Percentiles rank a stretch among this genome's conserved stretches.
phyloP scores from a whole-genome alignment of 2,888 invertebrate genomes.

The Lasioglossum pauxillum region DNA sequence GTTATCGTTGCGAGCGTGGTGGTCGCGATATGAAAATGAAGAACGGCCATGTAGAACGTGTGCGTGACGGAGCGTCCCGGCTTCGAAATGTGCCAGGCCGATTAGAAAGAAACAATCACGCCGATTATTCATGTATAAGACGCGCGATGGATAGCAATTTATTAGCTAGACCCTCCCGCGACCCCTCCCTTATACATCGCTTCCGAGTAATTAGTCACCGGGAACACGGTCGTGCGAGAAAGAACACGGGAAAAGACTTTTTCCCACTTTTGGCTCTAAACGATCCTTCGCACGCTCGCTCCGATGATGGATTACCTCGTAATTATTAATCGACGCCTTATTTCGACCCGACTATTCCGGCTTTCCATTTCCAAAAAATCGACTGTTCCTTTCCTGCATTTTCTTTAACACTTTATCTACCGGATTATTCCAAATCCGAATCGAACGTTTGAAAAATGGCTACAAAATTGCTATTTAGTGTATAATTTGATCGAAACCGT shows the following conservation, averaged over 20 bases:
- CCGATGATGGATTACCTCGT: background rate
- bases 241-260: slow-evolving; percentile 2
- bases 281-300: slow-evolving; percentile 1
- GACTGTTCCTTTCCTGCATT: no score
- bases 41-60: slow-evolving; percentile 56
- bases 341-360: background rate
- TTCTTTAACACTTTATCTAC: background rate
- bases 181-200: background rate
- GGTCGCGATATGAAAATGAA: slow-evolving; percentile 72
- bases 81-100: slow-evolving; percentile 58
- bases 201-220: slow-evolving; percentile 20
- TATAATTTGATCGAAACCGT: no score
- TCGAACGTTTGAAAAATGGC: no score
- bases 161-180: background rate
- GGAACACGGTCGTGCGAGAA: background rate
- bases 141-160: slow-evolving; percentile 25
- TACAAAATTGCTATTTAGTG: no score
- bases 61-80: slow-evolving; percentile 69
- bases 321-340: background rate
- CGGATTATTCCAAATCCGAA: background rate
- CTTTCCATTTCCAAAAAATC: background rate
- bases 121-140: slow-evolving; percentile 41
- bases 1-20: slow-evolving; percentile 41
- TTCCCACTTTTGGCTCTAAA: background rate
- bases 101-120: slow-evolving; percentile 64